phyloP scores from a whole-genome alignment of 2,888 invertebrate species.

The Elysia crispata region DNA sequence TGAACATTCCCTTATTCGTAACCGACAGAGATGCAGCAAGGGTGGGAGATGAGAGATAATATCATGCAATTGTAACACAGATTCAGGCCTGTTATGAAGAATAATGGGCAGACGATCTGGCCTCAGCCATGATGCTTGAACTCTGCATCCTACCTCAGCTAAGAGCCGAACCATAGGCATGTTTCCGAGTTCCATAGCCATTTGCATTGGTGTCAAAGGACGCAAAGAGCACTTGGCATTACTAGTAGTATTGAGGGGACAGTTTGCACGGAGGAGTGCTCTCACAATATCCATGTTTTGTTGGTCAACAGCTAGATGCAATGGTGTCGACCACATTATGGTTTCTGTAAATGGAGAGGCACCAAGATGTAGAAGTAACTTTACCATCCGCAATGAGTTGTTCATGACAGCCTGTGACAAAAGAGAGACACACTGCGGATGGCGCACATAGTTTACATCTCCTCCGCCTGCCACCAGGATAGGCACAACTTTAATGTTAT shows the following conservation, averaged over 20 bases:
- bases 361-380: constrained; percentile 58
- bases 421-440: constrained; percentile 56
- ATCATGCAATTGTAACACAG: constrained; percentile 56
- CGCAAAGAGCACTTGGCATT: constrained; percentile 55
- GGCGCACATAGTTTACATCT: constrained; percentile 58
- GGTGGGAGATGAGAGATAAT: constrained; percentile 55
- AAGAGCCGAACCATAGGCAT: constrained; percentile 62
- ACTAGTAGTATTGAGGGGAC: constrained; percentile 58
- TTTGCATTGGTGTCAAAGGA: constrained; percentile 66
- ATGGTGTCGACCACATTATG: constrained; percentile 57
- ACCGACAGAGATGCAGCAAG: constrained; percentile 57
- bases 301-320: constrained; percentile 61
- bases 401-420: constrained; percentile 59
- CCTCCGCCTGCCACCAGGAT: constrained; percentile 61
- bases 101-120: constrained; percentile 49
- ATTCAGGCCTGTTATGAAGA: constrained; percentile 54
- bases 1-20: constrained; percentile 54
- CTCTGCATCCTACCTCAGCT: constrained; percentile 60
- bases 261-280: constrained; percentile 66
- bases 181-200: constrained; percentile 61
- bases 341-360: constrained; percentile 58
- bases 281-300: constrained; percentile 61
- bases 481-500: constrained; percentile 64
- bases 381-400: constrained; percentile 58
- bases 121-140: constrained; percentile 54